Conservation (phyloP, 2,113 vertebrate genomes). For the Bubo blakistoni region DNA sequence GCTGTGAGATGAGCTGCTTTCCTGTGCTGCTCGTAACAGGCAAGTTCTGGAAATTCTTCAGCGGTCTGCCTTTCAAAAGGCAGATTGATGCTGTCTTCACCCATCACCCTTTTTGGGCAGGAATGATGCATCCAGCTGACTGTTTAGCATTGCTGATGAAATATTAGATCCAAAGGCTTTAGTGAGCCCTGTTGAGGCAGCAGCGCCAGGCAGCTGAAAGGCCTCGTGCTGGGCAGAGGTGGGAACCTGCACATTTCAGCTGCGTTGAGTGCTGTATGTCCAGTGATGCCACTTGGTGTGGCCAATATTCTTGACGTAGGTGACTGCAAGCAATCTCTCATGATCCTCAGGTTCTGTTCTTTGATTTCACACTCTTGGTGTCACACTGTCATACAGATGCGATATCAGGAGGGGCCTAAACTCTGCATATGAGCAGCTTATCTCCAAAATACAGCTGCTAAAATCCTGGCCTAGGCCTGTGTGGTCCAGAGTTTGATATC, state of each 20-base stretch:
- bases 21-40: neutral
- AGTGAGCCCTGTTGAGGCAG: neutral
- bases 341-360: neutral
- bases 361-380: neutral
- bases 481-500: neutral
- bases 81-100: neutral
- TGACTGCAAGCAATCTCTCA: neutral
- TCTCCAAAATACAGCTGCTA: neutral
- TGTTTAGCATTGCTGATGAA: neutral
- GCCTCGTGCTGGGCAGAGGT: neutral
- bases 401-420: neutral
- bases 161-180: neutral
- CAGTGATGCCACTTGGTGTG: neutral
- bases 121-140: neutral
- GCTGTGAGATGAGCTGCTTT: neutral
- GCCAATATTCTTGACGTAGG: neutral
- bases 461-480: neutral
- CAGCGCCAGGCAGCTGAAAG: neutral
- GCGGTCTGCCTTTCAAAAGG: neutral
- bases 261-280: neutral
- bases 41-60: conserved; percentile 5
- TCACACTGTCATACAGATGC: neutral
- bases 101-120: neutral
- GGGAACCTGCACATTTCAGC: neutral
- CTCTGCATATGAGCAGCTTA: neutral